Conservation (phyloP, 1,140 invertebrate genomes). For the Trachymyrmex cornetzi region DNA sequence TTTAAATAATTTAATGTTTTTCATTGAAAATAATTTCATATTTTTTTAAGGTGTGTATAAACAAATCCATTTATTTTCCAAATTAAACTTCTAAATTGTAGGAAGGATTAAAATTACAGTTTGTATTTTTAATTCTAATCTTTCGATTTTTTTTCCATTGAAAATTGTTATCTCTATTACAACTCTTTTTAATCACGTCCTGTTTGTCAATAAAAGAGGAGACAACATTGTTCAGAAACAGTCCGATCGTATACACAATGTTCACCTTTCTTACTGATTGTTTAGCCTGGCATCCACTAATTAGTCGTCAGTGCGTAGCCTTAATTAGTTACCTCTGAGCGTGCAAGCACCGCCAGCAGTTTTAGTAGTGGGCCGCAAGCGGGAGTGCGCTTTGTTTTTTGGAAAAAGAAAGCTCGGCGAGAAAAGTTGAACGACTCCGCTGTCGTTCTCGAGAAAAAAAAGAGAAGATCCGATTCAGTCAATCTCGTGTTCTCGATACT, state of each 20-base stretch:
- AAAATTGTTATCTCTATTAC: neutral
- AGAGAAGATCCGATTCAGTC: conserved; percentile 14
- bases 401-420: conserved; percentile 55
- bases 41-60: neutral
- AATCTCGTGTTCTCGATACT: conserved; percentile 17
- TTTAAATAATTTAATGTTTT: neutral
- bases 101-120: neutral
- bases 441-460: neutral
- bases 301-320: conserved; percentile 80
- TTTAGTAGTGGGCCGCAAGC: conserved; percentile 68
- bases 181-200: neutral
- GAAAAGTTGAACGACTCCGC: neutral
- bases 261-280: conserved; percentile 70
- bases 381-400: conserved; percentile 71
- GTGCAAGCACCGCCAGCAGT: conserved; percentile 82
- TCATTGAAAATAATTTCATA: neutral
- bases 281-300: conserved; percentile 78
- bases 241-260: conserved; percentile 47
- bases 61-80: neutral
- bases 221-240: conserved; percentile 30
- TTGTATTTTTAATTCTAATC: neutral
- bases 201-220: neutral
- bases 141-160: neutral
- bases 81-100: neutral
- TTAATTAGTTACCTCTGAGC: conserved; percentile 85